These are phyloP conservation scores for Stigmatopora nigra DNA, from an alignment of 2,113 vertebrate genomes.

Conservation along the genomic window DNA sequence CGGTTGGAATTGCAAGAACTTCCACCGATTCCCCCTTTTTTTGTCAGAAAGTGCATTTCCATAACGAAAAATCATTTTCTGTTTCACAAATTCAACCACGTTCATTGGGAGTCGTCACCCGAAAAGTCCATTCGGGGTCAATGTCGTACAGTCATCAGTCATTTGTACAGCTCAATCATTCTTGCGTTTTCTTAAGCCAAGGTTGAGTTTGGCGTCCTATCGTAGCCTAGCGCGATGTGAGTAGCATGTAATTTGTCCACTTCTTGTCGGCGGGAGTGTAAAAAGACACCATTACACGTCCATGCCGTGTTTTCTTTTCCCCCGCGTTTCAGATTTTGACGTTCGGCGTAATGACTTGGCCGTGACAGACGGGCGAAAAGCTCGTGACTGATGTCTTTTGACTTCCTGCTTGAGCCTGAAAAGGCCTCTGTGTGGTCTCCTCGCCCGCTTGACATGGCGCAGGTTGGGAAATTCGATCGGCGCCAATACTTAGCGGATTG, in stretches of 20 bases:
- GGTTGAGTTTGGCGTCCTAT: not conserved
- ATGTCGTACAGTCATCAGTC: not conserved
- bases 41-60: conserved; percentile 24
- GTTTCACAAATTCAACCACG: not conserved
- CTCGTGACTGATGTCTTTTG: conserved; percentile 56
- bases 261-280: conserved; percentile 14
- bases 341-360: conserved; percentile 46
- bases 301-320: conserved; percentile 41
- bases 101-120: not conserved
- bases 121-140: not conserved
- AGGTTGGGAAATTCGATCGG: conserved; percentile 51
- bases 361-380: conserved; percentile 60
- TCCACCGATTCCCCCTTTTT: conserved; percentile 13
- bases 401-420: conserved; percentile 56
- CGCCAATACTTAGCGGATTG: conserved; percentile 48
- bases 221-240: not conserved
- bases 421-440: conserved; percentile 63
- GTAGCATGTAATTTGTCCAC: not conserved
- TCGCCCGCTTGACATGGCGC: conserved; percentile 61
- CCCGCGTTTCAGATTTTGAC: conserved; percentile 27
- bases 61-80: conserved; percentile 21
- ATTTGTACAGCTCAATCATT: not conserved
- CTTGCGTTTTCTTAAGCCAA: not conserved
- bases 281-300: conserved; percentile 22
- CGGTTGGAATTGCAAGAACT: conserved; percentile 14